Conservation (phyloP, 2,888 invertebrate genomes). For the Ennomos erosarius region DNA sequence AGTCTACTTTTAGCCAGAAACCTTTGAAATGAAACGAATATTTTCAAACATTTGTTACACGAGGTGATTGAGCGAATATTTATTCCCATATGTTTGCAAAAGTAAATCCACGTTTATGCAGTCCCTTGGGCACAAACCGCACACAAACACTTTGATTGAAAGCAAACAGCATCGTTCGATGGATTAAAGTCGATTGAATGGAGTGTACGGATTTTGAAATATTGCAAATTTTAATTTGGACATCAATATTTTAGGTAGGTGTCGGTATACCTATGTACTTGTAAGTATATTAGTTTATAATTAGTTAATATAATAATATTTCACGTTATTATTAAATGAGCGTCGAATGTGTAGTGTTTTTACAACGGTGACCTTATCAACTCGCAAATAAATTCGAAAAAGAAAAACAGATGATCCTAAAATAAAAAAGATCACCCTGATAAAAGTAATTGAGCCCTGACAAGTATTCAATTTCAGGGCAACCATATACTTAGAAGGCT, state of each 20-base stretch:
- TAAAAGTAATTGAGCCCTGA: constrained; percentile 69
- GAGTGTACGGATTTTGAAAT: neutral
- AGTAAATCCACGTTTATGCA: constrained; percentile 2
- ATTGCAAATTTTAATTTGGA: constrained; percentile 8
- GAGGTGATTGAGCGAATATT: constrained; percentile 3
- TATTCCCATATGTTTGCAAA: neutral
- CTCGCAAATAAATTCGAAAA: neutral
- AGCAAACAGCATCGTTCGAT: constrained; percentile 31
- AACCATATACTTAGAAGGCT: constrained; percentile 66
- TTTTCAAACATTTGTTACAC: neutral
- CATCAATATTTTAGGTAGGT: neutral
- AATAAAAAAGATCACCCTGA: constrained; percentile 50
- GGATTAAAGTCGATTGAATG: constrained; percentile 15
- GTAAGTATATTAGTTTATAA: too few species aligned
- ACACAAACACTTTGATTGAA: constrained; percentile 29
- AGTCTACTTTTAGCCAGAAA: too few species aligned
- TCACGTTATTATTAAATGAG: too few species aligned
- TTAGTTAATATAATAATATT: too few species aligned
- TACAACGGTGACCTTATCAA: too few species aligned
- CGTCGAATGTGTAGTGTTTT: too few species aligned
- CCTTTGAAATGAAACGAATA: too few species aligned
- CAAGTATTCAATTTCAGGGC: constrained; percentile 74
- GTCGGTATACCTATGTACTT: too few species aligned
- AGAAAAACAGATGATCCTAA: neutral
- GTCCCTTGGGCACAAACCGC: constrained; percentile 9